Evolutionary conservation across 2,113 vertebrate species (phyloP), one percentile per base, ranked within the genome.

Genomic region (Neolamprologus falcicula): DNA sequence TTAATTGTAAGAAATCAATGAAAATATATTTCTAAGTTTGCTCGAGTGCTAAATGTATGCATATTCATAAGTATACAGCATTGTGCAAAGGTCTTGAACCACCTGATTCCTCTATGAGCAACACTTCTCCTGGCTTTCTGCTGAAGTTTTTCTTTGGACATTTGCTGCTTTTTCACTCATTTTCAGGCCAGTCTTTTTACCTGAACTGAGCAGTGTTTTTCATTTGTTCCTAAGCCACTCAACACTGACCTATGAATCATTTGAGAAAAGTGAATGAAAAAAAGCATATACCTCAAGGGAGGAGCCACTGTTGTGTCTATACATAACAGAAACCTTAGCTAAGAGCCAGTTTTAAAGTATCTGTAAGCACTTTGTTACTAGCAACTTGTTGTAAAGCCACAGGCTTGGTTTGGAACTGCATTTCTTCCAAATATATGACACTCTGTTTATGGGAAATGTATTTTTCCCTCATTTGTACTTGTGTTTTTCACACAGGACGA

Each of bases 401-500:
- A 37, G 63, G 33, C 63, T 68, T 68, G 63, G 11, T 68, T 37
- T 37, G 63, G 33, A 37, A 68, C 19, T 68, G 63, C 19, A 37
- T 68, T 68, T 37, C 19, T 37, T 37, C 63, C 33, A 68, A 21
- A 37, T 37, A 68, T 68, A 31, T 61, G 35, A 82, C 21, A 12
- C 40, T 50, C 47, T 81, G 5, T 68, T 55, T 5, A 35, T 85
- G 54, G 47, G 13, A 59, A 17, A 11, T 52, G 5, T 17, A 11
- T 47, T 45, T 55, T 9, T 83, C 5, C 66, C 31, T 81, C 3
- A 53, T 42, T 35, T 66, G 9, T 57, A 10, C 7, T 42, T 84
- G n/a, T 88, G 12, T 87, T 21, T 90, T 35, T 86, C 47, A 11
- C 63, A 24, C 96, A 99, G 98, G 98, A 99, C 2, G 98, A 99